These are phyloP conservation scores for Maniola hyperantus DNA, from an alignment of 2,888 invertebrate genomes.

Conservation along the genomic window DNA sequence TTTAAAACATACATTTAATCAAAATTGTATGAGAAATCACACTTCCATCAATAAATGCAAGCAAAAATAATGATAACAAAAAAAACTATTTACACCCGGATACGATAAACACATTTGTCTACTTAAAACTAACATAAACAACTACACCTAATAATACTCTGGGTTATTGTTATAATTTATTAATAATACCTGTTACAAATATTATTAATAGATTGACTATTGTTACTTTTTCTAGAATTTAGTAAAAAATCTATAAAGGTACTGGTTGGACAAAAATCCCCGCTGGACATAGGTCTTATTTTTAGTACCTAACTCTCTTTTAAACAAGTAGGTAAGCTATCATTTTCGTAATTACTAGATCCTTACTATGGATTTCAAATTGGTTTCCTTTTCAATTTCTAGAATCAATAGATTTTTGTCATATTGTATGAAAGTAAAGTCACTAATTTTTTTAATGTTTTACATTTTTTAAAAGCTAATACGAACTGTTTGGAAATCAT, in stretches of 20 bases:
- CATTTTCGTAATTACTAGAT: too few relatives aligned
- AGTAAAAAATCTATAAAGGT: background rate
- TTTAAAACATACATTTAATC: background rate
- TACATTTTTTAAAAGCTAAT: background rate
- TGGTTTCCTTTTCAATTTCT: too few relatives aligned
- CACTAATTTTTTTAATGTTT: background rate
- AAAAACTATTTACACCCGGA: slow-evolving; percentile 43
- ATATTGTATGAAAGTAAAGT: background rate
- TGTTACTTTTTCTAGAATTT: slow-evolving; percentile 40
- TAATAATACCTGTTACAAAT: slow-evolving; percentile 20
- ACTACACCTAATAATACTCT: slow-evolving; percentile 71
- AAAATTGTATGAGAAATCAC: slow-evolving; percentile 40
- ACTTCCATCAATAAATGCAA: slow-evolving; percentile 48
- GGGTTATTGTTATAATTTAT: slow-evolving; percentile 52
- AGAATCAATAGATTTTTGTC: too few relatives aligned
- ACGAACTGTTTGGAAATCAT: background rate
- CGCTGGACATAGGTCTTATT: too few relatives aligned
- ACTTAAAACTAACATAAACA: slow-evolving; percentile 64
- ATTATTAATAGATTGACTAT: slow-evolving; percentile 40
- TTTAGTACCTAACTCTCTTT: too few relatives aligned
- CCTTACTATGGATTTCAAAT: too few relatives aligned
- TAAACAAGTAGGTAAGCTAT: too few relatives aligned
- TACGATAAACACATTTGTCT: slow-evolving; percentile 55
- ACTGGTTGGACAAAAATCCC: background rate
- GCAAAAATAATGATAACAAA: slow-evolving; percentile 37